Evolutionary conservation across 2,113 vertebrate species (phyloP), one percentile per base, ranked within the genome.

Genomic region (Podocnemis expansa): DNA sequence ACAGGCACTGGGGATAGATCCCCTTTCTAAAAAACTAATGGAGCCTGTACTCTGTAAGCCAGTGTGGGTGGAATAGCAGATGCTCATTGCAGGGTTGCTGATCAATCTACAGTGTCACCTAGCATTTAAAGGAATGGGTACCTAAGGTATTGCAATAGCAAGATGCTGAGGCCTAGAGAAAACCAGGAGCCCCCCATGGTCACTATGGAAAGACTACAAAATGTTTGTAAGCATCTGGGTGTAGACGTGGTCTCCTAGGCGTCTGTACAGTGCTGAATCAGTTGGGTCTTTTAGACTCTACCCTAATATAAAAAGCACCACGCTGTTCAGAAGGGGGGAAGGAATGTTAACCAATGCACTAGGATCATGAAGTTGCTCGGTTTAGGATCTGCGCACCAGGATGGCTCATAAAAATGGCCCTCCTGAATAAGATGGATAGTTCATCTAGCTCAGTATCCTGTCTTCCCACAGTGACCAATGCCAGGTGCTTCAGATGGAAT

Each of bases 21-120:
- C 88, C 82, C 49, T 91, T 90, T 88, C 84, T 55, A 85, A 67
- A 70, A 70, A 70, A 70, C n/a, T 38, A 70, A 4, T 22, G 63
- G 8, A 17, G 17, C 63, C 63, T 70, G 63, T 38, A 19, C n/a
- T 70, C 63, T 70, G 19, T 19, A 38, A 70, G 12, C 27, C 84
- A 78, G 81, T 89, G 54, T 55, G 85, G 83, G 75, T 55, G 84
- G 75, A 85, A 45, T 6, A 88, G n/a, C 83, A 70, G 67, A 67
- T 78, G 87, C 80, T 38, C 54, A 89, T 95, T 43, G 80, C 52
- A 94, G 55, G 63, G 43, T 14, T 93, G 52, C 27, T 93, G 91
- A 90, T 81, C 67, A 41, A 58, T 45, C 29, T 92, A 8, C 31
- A 2, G 14, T 34, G 16, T 80, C 0, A 0, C 19, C 47, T 49